Conservation (phyloP, 1,140 invertebrate species). For the Meloidogyne hapla region DNA sequence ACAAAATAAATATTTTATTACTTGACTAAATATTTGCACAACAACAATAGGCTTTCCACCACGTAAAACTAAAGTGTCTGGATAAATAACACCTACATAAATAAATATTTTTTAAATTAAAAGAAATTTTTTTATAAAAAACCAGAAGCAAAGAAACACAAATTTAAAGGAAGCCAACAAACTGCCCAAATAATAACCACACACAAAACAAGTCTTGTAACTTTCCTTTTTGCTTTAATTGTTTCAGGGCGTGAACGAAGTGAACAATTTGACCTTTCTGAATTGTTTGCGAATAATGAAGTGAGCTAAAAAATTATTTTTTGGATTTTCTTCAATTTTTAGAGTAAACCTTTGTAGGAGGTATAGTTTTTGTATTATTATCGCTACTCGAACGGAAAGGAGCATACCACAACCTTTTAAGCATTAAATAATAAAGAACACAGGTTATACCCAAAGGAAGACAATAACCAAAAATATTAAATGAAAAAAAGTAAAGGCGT, state of each 20-base stretch:
- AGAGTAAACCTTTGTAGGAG: neutral
- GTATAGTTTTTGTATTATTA: constrained; percentile 23
- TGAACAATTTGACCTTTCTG: constrained; percentile 51
- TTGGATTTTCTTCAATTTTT: neutral
- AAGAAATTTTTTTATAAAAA: neutral
- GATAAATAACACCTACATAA: constrained; percentile 58
- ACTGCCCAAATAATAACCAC: constrained; percentile 90
- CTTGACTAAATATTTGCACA: constrained; percentile 60
- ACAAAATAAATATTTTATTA: neutral
- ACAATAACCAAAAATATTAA: constrained; percentile 67
- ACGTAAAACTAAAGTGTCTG: constrained; percentile 56
- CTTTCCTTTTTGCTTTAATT: constrained; percentile 80
- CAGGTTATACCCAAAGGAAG: constrained; percentile 75
- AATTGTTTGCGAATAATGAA: constrained; percentile 8
- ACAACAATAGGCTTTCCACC: constrained; percentile 58
- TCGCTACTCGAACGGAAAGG: constrained; percentile 36
- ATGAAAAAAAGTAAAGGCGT: constrained; percentile 64
- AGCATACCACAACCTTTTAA: constrained; percentile 79
- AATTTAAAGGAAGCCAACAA: constrained; percentile 91
- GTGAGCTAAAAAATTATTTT: neutral
- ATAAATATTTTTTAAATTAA: neutral
- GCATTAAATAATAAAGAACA: constrained; percentile 84
- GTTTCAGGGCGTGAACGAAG: constrained; percentile 75
- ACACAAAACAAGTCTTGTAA: constrained; percentile 86
- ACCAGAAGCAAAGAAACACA: constrained; percentile 66